Evolutionary conservation across 2,797 vertebrate genomes (phyloP).

Genomic region (Myoxocephalus aenaeus): DNA sequence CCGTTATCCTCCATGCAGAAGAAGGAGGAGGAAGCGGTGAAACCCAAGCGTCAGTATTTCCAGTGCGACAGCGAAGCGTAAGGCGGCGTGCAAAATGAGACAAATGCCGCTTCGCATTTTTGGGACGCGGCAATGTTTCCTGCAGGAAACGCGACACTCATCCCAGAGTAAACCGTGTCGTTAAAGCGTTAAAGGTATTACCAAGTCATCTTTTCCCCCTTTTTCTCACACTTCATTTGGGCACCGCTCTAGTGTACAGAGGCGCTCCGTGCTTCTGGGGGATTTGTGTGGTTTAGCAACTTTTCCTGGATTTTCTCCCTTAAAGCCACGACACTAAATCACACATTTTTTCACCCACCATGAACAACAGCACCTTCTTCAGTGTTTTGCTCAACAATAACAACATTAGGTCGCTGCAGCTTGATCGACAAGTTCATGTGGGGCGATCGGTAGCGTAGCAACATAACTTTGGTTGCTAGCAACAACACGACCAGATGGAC

Average conservation of each 20-base stretch:
- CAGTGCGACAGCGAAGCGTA: too few species aligned
- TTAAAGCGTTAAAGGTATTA: constrained; percentile 85
- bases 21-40: too few species aligned
- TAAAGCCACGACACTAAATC: constrained; percentile 72
- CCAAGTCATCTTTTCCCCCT: constrained; percentile 82
- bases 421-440: constrained; percentile 92
- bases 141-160: constrained; percentile 83
- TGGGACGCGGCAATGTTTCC: constrained; percentile 79
- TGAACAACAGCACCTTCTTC: constrained; percentile 58
- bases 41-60: too few species aligned
- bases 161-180: constrained; percentile 84
- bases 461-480: constrained; percentile 89
- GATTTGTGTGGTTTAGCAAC: constrained; percentile 83
- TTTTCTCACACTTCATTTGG: constrained; percentile 88
- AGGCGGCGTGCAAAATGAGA: constrained; percentile 79
- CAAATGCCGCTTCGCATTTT: constrained; percentile 83
- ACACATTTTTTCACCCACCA: constrained; percentile 70
- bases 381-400: constrained; percentile 27
- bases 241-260: constrained; percentile 79
- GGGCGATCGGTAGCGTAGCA: constrained; percentile 84
- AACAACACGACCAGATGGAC: constrained; percentile 92
- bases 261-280: constrained; percentile 80
- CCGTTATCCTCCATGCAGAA: too few species aligned
- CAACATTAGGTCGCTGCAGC: constrained; percentile 51
- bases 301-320: constrained; percentile 80